Evolutionary conservation across 2,113 vertebrate genomes (phyloP), one percentile per base, ranked within the genome.

Genomic region (Eonycteris spelaea): DNA sequence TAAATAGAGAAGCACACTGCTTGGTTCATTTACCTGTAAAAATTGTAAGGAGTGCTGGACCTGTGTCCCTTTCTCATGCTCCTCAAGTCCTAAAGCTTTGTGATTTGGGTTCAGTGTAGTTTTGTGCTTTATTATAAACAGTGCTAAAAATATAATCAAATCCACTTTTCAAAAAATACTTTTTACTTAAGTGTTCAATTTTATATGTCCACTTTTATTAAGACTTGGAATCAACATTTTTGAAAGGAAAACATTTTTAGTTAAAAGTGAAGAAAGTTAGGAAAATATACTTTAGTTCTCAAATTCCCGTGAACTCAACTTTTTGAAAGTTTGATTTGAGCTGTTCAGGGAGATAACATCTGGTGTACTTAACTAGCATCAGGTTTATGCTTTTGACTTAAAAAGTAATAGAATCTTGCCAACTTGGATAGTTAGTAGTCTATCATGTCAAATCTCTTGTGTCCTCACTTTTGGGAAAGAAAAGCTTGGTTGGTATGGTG

Each of bases 151-250:
- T 65, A 28, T 45, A 86, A 91, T 89, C 30, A 43, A 68, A 85
- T 84, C 11, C 19, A 63, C 40, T 80, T 95, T 85, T 70, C 11
- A 43, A 53, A 74, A 83, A 63, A 77, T 40, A 16, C n/a, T 89
- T 73, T 91, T 86, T 45, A 79, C 26, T 16, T 86, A 73, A 35
- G 12, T 61, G 6, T 93, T 78, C 38, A 57, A 28, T 70, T 28
- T 91, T 93, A 15, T 63, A 86, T 74, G 83, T 94, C 45, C 33
- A 40, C 61, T 86, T 86, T 96, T 71, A 78, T 70, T 83, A 96
- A 61, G 30, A 43, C 22, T 40, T 84, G 18, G 22, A 77, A 82
- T 87, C 40, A 95, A 85, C n/a, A 61, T n/a, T 89, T 96, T 94
- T 74, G 12, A 80, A 57, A 95, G 38, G 33, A 79, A 88, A 91